Evolutionary conservation across 2,888 invertebrate species (phyloP), one percentile per base, ranked within the genome.

Genomic region (Ochlodes sylvanus): DNA sequence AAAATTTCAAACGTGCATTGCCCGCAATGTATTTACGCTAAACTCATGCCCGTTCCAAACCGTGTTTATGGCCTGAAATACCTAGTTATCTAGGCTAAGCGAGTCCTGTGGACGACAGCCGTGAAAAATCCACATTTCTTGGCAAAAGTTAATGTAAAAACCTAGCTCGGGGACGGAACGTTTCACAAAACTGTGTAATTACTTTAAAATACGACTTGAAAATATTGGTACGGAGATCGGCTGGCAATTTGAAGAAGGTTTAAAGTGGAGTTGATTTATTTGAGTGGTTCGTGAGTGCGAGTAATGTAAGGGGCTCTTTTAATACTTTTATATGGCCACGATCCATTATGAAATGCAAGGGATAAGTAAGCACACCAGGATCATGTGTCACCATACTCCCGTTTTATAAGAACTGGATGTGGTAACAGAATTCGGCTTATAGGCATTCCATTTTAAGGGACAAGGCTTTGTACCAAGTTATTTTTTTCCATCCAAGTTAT

Each of bases 91-190:
- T 68, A 56, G 61, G 67, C 67, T 68, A 68, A 68, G 67, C 61
- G 67, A 68, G 44, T 56, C 21, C 67, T 67, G 67, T 27, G 19
- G 15, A 4, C 61, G 67, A 67, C 67, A 67, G 67, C 55, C 67
- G 67, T 67, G 67, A 67, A 67, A 67, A 67, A 67, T 67, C 12
- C 61, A 55, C 67, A 55, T 61, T 67, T 67, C 67, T 67, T 61
- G 61, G 67, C 61, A 61, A 60, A 67, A 61, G 61, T 61, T 67
- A 67, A 61, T 61, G 61, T 67, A 56, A 32, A 61, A 61, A 56
- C 21, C 47, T 38, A 27, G 14, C 21, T 55, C n/a, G 27, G 55
- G 32, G 58, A 27, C 21, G 19, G 14, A 7, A 27, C 44, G 32
- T 67, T 60, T 61, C 54, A 61, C 17, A 44, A 66, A 47, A 54